These are phyloP conservation scores for Odontesthes bonariensis DNA, from an alignment of 2,113 vertebrate genomes.

Conservation along the genomic window DNA sequence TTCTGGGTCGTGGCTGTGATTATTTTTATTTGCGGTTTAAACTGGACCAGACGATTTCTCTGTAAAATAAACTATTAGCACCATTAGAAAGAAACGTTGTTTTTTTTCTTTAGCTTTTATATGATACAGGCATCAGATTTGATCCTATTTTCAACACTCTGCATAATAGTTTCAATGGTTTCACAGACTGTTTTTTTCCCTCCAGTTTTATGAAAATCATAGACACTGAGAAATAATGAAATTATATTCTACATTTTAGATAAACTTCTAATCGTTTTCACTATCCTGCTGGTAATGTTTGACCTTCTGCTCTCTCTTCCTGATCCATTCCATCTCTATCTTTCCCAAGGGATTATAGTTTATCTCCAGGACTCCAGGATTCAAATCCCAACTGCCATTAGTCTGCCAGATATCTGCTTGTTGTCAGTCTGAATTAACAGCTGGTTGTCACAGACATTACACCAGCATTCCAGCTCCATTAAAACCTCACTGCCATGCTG, in stretches of 20 bases:
- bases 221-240: not conserved
- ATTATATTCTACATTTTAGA: not conserved
- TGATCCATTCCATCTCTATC: constrained; percentile 17
- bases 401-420: constrained; percentile 58
- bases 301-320: not conserved
- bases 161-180: not conserved
- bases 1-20: not conserved
- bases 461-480: constrained; percentile 48
- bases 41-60: not conserved
- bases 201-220: constrained; percentile 13
- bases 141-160: not conserved
- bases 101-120: constrained; percentile 1
- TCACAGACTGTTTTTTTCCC: too few relatives aligned
- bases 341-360: constrained; percentile 50
- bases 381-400: constrained; percentile 64
- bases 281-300: not conserved
- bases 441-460: constrained; percentile 57
- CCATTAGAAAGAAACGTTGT: not conserved
- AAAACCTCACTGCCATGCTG: constrained; percentile 54
- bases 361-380: constrained; percentile 59
- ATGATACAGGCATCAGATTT: constrained; percentile 8
- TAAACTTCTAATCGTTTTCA: constrained; percentile 13
- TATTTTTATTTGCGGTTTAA: constrained; percentile 6
- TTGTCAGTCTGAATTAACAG: constrained; percentile 74
- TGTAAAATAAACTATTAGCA: not conserved